Evolutionary conservation across 2,113 vertebrate genomes (phyloP).

Genomic region (Dendropsophus ebraccatus): DNA sequence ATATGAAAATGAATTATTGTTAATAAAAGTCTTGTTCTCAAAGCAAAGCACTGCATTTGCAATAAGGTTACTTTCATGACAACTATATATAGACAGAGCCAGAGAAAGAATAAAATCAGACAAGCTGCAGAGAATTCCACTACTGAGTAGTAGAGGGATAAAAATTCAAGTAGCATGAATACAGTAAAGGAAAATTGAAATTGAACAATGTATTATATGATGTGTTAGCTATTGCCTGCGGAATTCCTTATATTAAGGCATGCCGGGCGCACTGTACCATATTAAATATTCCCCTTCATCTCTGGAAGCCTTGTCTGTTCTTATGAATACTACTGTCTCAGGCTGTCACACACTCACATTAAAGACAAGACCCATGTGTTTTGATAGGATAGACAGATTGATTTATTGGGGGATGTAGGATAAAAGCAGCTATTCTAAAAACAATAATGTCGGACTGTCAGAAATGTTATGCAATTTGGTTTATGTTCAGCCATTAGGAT

Average conservation of each 20-base stretch:
- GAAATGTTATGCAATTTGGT: neutral
- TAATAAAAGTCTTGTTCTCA: neutral
- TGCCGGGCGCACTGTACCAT: neutral
- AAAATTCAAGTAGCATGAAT: slow-evolving; percentile 20
- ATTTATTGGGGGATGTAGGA: neutral
- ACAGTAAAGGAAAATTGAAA: slow-evolving; percentile 22
- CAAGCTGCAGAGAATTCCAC: neutral
- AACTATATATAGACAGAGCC: neutral
- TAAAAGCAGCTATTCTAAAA: neutral
- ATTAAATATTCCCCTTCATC: slow-evolving; percentile 15
- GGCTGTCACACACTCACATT: slow-evolving; percentile 6
- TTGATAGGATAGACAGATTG: slow-evolving; percentile 2
- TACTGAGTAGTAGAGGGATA: neutral
- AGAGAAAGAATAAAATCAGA: neutral
- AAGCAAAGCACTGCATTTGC: neutral
- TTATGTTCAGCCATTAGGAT: neutral
- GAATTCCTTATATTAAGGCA: slow-evolving; percentile 3
- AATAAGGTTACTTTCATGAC: neutral
- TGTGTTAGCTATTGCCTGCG: slow-evolving; percentile 9
- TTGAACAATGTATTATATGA: slow-evolving; percentile 27
- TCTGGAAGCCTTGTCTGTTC: neutral
- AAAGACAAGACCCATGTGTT: slow-evolving; percentile 5
- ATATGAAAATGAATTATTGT: neutral
- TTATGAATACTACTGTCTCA: slow-evolving; percentile 10
- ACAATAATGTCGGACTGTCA: neutral